phyloP scores from a whole-genome alignment of 2,888 invertebrate species.

The Papilio elwesi region DNA sequence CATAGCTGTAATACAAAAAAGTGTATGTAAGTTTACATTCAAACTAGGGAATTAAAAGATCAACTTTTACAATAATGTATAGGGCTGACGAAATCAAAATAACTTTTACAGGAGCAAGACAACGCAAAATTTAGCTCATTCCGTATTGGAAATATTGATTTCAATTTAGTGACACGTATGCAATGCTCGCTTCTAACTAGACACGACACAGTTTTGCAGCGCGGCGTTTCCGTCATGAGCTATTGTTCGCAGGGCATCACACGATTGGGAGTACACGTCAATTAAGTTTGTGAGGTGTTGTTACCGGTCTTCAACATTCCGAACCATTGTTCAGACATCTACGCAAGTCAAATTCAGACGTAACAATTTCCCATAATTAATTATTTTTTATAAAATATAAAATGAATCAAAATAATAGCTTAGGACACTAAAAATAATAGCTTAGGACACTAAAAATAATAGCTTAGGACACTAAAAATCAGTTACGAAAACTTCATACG shows the following conservation, averaged over 20 bases:
- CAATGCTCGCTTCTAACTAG: constrained; percentile 10
- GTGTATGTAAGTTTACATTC: too few species aligned
- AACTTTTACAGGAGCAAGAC: not conserved
- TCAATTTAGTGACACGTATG: constrained; percentile 13
- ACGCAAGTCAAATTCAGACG: too few species aligned
- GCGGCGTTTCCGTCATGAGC: constrained; percentile 21
- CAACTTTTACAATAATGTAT: not conserved
- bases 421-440: too few species aligned
- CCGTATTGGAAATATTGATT: constrained; percentile 18
- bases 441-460: too few species aligned
- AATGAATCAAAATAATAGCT: too few species aligned
- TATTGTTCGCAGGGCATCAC: constrained; percentile 14
- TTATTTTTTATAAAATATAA: too few species aligned
- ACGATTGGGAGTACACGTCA: constrained; percentile 22
- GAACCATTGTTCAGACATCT: too few species aligned
- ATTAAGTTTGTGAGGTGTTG: not conserved
- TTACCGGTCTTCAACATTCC: too few species aligned
- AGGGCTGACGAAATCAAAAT: not conserved
- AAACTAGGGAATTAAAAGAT: too few species aligned
- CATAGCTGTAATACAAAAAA: too few species aligned
- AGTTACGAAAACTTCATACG: not conserved
- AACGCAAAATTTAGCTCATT: not conserved
- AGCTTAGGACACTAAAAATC: too few species aligned
- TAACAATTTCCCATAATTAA: too few species aligned
- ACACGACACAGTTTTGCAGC: constrained; percentile 14